phyloP scores from a whole-genome alignment of 2,113 vertebrate genomes.

The Proteles cristata region DNA sequence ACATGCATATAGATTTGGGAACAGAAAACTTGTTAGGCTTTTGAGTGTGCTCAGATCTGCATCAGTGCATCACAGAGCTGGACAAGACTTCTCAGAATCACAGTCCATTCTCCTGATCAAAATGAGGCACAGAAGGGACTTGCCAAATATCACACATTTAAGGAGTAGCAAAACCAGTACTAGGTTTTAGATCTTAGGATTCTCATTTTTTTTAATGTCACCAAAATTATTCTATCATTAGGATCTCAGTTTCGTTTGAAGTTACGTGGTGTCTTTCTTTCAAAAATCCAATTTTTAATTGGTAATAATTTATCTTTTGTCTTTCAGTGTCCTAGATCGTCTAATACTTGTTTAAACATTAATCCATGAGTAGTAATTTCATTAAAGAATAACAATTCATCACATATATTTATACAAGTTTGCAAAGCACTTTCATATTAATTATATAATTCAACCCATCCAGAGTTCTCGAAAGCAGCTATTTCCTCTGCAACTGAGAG shows the following conservation, averaged over 20 bases:
- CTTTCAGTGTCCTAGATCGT: background rate
- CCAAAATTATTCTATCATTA: background rate
- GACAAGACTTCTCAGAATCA: conserved; percentile 10
- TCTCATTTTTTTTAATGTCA: background rate
- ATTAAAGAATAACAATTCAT: conserved; percentile 14
- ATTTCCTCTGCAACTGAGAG: background rate
- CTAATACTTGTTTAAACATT: background rate
- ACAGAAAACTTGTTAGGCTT: background rate
- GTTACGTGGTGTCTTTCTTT: background rate
- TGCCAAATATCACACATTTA: background rate
- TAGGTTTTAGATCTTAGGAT: background rate
- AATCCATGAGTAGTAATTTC: background rate
- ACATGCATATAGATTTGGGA: background rate
- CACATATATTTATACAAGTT: background rate
- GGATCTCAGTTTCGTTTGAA: background rate
- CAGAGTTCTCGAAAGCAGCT: background rate
- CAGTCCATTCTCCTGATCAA: background rate
- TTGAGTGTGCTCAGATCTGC: background rate
- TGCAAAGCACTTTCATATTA: background rate
- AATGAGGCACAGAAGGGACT: background rate
- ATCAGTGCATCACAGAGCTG: background rate
- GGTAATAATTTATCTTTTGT: background rate
- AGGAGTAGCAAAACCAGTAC: background rate
- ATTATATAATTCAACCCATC: background rate
- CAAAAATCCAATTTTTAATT: background rate